Conservation (phyloP, 2,113 vertebrate genomes). For the Cynopterus brachyotis region DNA sequence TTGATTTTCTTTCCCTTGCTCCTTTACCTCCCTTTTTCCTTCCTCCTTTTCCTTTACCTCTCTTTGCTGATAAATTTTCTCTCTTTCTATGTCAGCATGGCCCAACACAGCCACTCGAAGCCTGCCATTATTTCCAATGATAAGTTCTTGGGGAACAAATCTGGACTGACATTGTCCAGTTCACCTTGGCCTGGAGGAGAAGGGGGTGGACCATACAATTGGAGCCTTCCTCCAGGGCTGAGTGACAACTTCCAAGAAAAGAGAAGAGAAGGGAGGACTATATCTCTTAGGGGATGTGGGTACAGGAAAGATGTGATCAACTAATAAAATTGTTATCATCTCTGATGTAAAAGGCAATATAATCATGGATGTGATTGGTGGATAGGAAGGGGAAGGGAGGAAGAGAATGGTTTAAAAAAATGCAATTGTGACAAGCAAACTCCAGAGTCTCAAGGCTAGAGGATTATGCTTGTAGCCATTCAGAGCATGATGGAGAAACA, state of each 20-base stretch:
- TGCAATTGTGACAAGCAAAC: neutral
- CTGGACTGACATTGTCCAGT: neutral
- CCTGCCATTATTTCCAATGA: neutral
- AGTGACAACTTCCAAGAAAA: neutral
- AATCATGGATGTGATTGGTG: neutral
- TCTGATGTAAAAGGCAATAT: neutral
- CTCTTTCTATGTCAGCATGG: neutral
- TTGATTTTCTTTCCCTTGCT: neutral
- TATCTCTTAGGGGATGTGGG: neutral
- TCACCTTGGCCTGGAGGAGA: neutral
- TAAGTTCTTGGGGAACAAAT: neutral
- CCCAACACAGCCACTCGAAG: neutral
- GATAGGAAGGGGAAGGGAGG: neutral
- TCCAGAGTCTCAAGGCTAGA: neutral
- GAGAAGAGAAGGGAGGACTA: neutral
- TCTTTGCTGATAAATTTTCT: neutral
- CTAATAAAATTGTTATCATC: neutral
- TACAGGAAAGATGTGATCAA: neutral
- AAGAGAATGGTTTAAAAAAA: neutral
- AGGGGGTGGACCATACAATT: neutral
- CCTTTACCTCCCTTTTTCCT: neutral
- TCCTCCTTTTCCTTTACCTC: neutral
- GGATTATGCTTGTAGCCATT: neutral
- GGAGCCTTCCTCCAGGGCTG: neutral
- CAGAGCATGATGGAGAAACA: neutral